phyloP scores from a whole-genome alignment of 2,888 invertebrate species.

The Desoria tigrina region DNA sequence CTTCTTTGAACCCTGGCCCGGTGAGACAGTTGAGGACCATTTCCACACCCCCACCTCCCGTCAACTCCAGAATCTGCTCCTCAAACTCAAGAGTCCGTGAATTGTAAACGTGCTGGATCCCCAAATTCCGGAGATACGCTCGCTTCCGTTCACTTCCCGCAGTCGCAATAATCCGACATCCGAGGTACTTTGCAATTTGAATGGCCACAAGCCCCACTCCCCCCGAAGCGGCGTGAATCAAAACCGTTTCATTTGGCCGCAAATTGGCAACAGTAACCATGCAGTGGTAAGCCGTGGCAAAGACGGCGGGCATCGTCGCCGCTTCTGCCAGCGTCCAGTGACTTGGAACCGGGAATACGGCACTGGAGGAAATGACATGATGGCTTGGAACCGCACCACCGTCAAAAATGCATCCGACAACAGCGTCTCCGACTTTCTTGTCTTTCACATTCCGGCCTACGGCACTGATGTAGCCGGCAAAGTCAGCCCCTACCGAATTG shows the following conservation, averaged over 20 bases:
- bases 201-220: constrained; percentile 21
- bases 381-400: background rate
- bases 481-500: constrained; percentile 1
- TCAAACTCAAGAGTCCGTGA: background rate
- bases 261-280: constrained; percentile 20
- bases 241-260: constrained; percentile 9
- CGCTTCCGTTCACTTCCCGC: constrained; percentile 32
- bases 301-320: constrained; percentile 16
- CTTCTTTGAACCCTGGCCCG: constrained; percentile 38
- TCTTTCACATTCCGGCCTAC: background rate
- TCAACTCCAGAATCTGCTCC: background rate
- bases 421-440: constrained; percentile 10
- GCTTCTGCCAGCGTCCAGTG: constrained; percentile 20
- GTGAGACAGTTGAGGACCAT: constrained; percentile 35
- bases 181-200: constrained; percentile 19
- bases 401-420: background rate
- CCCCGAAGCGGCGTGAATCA: constrained; percentile 19
- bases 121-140: constrained; percentile 17
- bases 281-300: constrained; percentile 23
- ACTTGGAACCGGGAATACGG: constrained; percentile 9
- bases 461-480: constrained; percentile 11
- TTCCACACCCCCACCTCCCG: constrained; percentile 27
- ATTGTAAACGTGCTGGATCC: constrained; percentile 1
- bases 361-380: background rate
- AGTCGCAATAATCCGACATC: constrained; percentile 24